Evolutionary conservation across 2,113 vertebrate genomes (phyloP).

Genomic region (Anarhynchus alexandrinus): DNA sequence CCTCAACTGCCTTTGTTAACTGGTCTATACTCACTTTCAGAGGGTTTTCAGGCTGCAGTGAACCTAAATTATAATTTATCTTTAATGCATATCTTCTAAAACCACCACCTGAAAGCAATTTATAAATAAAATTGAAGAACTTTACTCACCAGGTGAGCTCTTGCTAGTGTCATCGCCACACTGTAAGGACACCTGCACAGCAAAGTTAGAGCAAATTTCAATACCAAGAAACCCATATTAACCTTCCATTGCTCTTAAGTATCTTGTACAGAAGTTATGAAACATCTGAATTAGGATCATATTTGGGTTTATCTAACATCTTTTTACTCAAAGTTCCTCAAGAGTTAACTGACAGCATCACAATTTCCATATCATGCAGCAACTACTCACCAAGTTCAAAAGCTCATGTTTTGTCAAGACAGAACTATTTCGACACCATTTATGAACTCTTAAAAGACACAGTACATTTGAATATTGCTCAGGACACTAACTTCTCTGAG

Average conservation of each 20-base stretch:
- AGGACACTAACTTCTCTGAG: not conserved
- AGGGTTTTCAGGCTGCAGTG: constrained; percentile 67
- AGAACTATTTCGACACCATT: not conserved
- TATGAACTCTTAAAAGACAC: not conserved
- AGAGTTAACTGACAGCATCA: not conserved
- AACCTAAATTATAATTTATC: constrained; percentile 60
- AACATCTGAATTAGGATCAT: not conserved
- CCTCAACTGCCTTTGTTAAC: constrained; percentile 85
- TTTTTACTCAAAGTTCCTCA: not conserved
- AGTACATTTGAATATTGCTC: not conserved
- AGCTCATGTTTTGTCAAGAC: not conserved
- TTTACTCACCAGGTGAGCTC: constrained; percentile 62
- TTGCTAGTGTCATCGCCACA: constrained; percentile 59
- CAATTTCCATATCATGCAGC: not conserved
- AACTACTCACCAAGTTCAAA: not conserved
- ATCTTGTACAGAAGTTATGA: not conserved
- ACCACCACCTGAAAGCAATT: not conserved
- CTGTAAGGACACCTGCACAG: constrained; percentile 74
- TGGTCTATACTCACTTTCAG: constrained; percentile 80
- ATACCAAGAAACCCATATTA: not conserved
- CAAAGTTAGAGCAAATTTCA: not conserved
- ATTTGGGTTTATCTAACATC: not conserved
- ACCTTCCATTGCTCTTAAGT: not conserved
- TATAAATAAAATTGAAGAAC: not conserved
- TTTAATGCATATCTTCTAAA: constrained; percentile 9